Evolutionary conservation across 2,888 invertebrate genomes (phyloP).

Genomic region (Alentia gelatinosa): DNA sequence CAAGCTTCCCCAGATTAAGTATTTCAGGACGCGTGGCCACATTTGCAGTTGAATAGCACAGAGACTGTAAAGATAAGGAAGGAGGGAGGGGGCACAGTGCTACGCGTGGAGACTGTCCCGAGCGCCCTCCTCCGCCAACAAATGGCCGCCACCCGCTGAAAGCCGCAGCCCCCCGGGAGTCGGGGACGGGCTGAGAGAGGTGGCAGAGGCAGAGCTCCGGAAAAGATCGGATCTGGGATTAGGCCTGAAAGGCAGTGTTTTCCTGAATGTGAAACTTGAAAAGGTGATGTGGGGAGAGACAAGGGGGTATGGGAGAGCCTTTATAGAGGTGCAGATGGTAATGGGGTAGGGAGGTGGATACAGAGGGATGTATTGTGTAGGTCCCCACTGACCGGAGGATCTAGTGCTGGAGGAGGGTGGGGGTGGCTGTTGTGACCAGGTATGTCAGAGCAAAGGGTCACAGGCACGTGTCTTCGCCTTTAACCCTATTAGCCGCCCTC

Average conservation of each 20-base stretch:
- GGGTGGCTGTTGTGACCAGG: not conserved
- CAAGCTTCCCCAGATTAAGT: slow-evolving; percentile 2
- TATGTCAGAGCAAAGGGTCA: not conserved
- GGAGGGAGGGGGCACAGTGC: not conserved
- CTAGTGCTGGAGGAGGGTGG: not conserved
- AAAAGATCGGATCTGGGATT: slow-evolving; percentile 1
- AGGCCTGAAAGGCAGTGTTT: not conserved
- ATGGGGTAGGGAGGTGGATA: not conserved
- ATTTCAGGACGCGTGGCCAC: slow-evolving; percentile 9
- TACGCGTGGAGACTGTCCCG: not conserved
- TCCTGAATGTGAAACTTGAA: not conserved
- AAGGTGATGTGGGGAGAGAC: not conserved
- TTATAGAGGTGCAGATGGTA: not conserved
- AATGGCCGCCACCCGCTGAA: not conserved
- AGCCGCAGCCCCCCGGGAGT: not conserved
- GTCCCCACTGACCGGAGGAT: no score
- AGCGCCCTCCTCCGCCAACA: not conserved
- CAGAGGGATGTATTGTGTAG: not conserved
- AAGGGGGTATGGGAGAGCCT: no score
- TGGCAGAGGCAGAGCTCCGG: no score
- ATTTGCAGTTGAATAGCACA: not conserved
- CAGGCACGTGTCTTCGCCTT: not conserved
- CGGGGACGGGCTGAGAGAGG: not conserved
- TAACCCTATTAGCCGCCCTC: not conserved
- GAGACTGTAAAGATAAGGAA: not conserved